phyloP scores from a whole-genome alignment of 2,888 invertebrate species.

The Neoaliturus tenellus region DNA sequence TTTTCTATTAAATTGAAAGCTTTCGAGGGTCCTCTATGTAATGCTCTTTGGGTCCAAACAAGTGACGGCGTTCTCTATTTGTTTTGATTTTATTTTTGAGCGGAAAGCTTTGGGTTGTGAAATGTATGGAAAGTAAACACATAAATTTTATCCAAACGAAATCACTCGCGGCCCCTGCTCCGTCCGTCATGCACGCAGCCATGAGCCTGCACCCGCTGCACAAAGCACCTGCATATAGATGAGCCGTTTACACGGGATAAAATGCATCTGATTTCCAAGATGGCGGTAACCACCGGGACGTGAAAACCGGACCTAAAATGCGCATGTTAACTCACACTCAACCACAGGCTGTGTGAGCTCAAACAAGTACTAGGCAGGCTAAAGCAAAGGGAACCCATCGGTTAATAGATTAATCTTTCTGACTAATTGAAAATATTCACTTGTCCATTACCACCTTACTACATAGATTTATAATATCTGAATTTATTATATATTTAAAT shows the following conservation, averaged over 20 bases:
- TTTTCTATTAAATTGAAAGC: slow-evolving; percentile 50
- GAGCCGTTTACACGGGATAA: slow-evolving; percentile 38
- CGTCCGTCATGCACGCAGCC: slow-evolving; percentile 23
- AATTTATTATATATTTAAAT: too few relatives aligned
- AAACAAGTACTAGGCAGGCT: too few relatives aligned
- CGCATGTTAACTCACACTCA: background rate
- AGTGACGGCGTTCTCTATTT: slow-evolving; percentile 48
- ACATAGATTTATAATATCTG: too few relatives aligned
- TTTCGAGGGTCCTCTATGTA: slow-evolving; percentile 48
- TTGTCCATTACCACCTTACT: too few relatives aligned
- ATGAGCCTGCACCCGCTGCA: slow-evolving; percentile 2
- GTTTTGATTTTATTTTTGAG: slow-evolving; percentile 53
- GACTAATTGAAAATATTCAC: too few relatives aligned
- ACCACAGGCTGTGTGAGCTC: too few relatives aligned
- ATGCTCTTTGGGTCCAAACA: slow-evolving; percentile 36
- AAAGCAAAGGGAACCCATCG: too few relatives aligned
- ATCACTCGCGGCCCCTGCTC: slow-evolving; percentile 37
- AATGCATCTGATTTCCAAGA: slow-evolving; percentile 49
- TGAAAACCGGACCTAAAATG: background rate
- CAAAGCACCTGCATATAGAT: slow-evolving; percentile 49
- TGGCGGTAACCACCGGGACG: background rate
- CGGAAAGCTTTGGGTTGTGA: slow-evolving; percentile 53
- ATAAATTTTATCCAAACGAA: slow-evolving; percentile 51
- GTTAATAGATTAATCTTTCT: too few relatives aligned
- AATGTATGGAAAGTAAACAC: slow-evolving; percentile 54